These are phyloP conservation scores for Mastomys natalensis DNA, from an alignment of 2,113 vertebrate genomes.

Conservation along the genomic window DNA sequence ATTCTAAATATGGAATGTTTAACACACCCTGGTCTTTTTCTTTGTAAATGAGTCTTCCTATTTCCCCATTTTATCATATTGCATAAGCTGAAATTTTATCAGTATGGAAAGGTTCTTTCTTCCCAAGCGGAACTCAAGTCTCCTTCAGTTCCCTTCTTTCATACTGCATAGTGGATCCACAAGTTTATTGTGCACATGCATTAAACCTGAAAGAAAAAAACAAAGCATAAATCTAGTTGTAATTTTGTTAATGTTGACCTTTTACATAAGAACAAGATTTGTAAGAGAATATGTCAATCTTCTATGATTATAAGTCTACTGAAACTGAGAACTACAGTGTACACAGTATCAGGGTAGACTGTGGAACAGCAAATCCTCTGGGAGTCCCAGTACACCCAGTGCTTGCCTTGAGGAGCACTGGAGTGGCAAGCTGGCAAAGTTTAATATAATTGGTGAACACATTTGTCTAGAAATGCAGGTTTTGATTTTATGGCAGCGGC, in stretches of 20 bases:
- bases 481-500: not conserved
- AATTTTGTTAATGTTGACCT: slow-evolving; percentile 54
- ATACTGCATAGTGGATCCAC: slow-evolving; percentile 93
- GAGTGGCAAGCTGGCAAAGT: not conserved
- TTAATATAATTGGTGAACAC: not conserved
- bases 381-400: not conserved
- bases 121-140: slow-evolving; percentile 81
- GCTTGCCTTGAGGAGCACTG: slow-evolving; percentile 44
- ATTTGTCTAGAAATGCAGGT: not conserved
- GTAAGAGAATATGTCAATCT: not conserved
- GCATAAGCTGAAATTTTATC: slow-evolving; percentile 85
- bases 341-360: not conserved
- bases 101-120: slow-evolving; percentile 81
- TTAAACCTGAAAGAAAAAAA: slow-evolving; percentile 88
- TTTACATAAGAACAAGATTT: slow-evolving; percentile 56
- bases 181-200: slow-evolving; percentile 92
- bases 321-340: slow-evolving; percentile 19
- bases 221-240: slow-evolving; percentile 82
- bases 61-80: slow-evolving; percentile 80
- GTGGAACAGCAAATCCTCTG: not conserved
- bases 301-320: slow-evolving; percentile 13
- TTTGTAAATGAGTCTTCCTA: slow-evolving; percentile 83
- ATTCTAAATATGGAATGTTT: slow-evolving; percentile 86
- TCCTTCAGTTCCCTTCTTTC: slow-evolving; percentile 90
- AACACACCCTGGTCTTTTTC: slow-evolving; percentile 81